These are phyloP conservation scores for Rhinopomastus cyanomelas DNA, from an alignment of 2,113 vertebrate genomes.

Conservation along the genomic window DNA sequence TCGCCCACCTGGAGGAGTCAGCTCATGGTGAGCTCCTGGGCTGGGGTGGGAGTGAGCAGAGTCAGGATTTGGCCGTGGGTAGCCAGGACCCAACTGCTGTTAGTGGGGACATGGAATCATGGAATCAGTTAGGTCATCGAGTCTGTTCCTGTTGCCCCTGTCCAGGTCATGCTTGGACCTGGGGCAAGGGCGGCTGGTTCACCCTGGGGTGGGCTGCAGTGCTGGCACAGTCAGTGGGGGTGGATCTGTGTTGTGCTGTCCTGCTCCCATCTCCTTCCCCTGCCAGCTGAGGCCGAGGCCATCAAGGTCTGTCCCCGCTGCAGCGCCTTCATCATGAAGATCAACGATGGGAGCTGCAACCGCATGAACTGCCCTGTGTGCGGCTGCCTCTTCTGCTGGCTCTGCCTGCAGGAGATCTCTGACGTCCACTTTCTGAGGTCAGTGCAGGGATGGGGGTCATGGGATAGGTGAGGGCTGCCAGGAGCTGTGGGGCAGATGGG, in stretches of 20 bases:
- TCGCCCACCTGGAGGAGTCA: constrained; percentile 76
- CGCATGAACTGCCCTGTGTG: constrained; percentile 88
- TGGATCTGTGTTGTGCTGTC: neutral
- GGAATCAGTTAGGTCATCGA: too few relatives aligned
- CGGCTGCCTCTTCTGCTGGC: constrained; percentile 90
- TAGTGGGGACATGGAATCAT: too few relatives aligned
- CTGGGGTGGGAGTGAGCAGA: neutral
- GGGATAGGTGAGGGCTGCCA: neutral
- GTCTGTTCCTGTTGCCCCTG: neutral
- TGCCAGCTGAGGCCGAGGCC: constrained; percentile 34
- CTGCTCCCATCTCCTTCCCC: neutral
- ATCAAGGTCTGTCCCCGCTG: constrained; percentile 88
- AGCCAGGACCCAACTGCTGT: too few relatives aligned
- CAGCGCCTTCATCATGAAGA: constrained; percentile 88
- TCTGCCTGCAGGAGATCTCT: constrained; percentile 89
- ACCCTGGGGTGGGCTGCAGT: neutral
- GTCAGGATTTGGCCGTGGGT: too few relatives aligned
- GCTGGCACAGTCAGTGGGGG: neutral
- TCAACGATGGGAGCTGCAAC: constrained; percentile 89
- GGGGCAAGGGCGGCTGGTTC: neutral
- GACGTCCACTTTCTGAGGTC: constrained; percentile 90
- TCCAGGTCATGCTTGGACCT: neutral
- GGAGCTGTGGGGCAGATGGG: neutral
- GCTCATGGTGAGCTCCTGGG: constrained; percentile 69
- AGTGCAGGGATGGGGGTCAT: rapidly evolving